Base-by-base conservation (phyloP, 2,797 vertebrate genomes). In the Sebastes ruberrimus region DNA sequence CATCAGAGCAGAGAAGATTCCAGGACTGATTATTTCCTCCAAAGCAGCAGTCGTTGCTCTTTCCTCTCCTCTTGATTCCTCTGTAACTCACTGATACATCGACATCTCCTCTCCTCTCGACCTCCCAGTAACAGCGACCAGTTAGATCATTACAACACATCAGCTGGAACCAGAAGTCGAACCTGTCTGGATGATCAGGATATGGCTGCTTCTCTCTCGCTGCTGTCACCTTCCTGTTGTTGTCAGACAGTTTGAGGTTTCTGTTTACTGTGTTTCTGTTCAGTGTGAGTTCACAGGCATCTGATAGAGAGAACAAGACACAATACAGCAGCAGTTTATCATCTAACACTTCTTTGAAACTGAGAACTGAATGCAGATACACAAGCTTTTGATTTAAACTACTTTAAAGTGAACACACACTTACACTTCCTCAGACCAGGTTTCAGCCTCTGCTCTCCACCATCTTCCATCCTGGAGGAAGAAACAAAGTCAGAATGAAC, bases 361-460 rank as follows among this genome's bases (percentile, higher is more conserved):
- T 42, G 33, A 42, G 13, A 42, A 64, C 14, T 23, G n/a, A 64
- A 42, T 46, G 42, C 16, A 46, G 16, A 46, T 46, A 46, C 16
- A 46, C 16, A 18, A 46, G 42, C 42, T 7, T 46, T 46, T 46
- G 42, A 46, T 49, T 49, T 49, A n/a, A 46, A 8, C 11, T 18
- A 56, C 23, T 56, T 56, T 4, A 42, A 16, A 11, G 38, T 49
- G 18, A 46, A n/a, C 22, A 80, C 18, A 82, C 28, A 67, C 78
- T 85, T 33, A 85, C 77, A 76, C n/a, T 76, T 80, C 35, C n/a
- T 73, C 68, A 80, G 30, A 52, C 57, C 77, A 30, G 82, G 53
- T 57, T 60, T 81, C 10, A 84, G 20, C 60, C 60, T 23, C 64
- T 77, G 74, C 53, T 74, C 59, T 61, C 78, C 78, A 66, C n/a